A percentile compares a stretch with the other conserved stretches of the same genome.
phyloP scores from a whole-genome alignment of 2,113 vertebrate genomes.

The Sorex fumeus region DNA sequence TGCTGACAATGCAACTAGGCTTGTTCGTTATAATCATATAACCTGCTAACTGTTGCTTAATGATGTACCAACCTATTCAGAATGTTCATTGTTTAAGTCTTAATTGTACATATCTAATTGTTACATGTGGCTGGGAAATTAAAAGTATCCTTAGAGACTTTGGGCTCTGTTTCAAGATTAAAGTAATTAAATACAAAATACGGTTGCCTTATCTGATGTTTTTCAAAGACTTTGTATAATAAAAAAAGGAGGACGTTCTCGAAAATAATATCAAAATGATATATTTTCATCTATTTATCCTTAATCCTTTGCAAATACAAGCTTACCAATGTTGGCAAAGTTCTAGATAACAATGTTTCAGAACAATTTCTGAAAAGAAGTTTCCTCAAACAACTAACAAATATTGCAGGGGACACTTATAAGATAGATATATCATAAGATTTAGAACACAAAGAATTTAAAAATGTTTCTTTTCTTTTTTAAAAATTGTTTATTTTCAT shows the following conservation, averaged over 20 bases:
- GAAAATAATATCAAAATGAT: constrained; percentile 27
- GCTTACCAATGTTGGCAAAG: neutral
- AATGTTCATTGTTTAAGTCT: constrained; percentile 69
- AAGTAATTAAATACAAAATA: constrained; percentile 81
- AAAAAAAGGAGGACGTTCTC: neutral
- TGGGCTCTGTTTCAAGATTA: constrained; percentile 79
- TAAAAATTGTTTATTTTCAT: no score
- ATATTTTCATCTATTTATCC: neutral
- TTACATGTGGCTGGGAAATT: constrained; percentile 81
- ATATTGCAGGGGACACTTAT: no score
- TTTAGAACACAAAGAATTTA: no score
- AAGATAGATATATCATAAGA: no score
- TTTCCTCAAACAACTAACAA: neutral
- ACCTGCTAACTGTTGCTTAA: constrained; percentile 69
- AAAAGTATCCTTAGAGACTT: constrained; percentile 83
- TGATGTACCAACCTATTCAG: constrained; percentile 70
- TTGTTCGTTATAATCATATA: constrained; percentile 69
- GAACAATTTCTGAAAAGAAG: neutral
- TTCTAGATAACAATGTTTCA: neutral
- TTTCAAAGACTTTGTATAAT: constrained; percentile 64
- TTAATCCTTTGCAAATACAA: neutral
- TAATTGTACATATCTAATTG: constrained; percentile 81
- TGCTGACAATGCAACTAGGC: neutral
- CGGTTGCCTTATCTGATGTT: constrained; percentile 52
- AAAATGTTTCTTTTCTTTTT: no score